Evolutionary conservation across 2,888 invertebrate genomes (phyloP).

Genomic region (Drosophila antonietae): DNA sequence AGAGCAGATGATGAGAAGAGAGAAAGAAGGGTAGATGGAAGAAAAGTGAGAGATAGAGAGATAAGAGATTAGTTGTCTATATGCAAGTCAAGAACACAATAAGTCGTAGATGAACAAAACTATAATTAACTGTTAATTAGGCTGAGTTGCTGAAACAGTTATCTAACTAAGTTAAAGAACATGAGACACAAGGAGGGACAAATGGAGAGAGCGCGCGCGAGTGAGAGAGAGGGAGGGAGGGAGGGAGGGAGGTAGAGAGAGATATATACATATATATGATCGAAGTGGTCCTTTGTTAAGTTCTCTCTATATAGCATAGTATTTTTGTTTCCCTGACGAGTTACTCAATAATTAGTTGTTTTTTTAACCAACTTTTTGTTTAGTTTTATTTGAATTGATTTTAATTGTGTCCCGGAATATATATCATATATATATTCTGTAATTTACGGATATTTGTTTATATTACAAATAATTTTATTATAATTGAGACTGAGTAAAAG

Average conservation of each 20-base stretch:
- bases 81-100: conserved; percentile 26
- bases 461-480: conserved; percentile 51
- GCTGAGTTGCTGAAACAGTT: conserved; percentile 59
- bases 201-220: background rate
- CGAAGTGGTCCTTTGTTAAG: conserved; percentile 7
- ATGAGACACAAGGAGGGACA: background rate
- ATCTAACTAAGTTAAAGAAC: conserved; percentile 36
- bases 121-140: conserved; percentile 74
- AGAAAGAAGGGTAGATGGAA: no score
- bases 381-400: conserved; percentile 22
- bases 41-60: background rate
- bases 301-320: conserved; percentile 1
- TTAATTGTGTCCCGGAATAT: conserved; percentile 37
- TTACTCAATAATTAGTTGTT: conserved; percentile 38
- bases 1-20: background rate
- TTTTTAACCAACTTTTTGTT: conserved; percentile 14
- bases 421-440: conserved; percentile 19
- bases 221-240: background rate
- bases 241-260: background rate
- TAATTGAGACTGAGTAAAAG: conserved; percentile 77
- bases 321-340: conserved; percentile 32
- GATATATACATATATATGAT: background rate
- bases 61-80: background rate
- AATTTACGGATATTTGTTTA: conserved; percentile 33
- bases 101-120: conserved; percentile 62